Base-by-base conservation (phyloP, 2,113 vertebrate species). In the Phrynosoma blainvillii region DNA sequence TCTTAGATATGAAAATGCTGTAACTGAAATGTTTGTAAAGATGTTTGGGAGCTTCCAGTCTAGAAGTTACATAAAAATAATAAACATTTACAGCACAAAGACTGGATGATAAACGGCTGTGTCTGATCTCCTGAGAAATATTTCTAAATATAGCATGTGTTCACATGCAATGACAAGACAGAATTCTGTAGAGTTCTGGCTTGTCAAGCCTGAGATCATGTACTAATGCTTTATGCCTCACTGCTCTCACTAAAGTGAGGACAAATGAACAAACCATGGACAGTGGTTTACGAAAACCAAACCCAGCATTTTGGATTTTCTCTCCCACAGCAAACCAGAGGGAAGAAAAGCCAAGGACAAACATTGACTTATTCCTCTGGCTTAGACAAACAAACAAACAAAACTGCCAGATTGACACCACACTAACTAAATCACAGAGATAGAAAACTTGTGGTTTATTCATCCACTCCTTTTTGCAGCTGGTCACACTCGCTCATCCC, bases 11-110 rank as follows among this genome's bases (percentile, higher is more conserved):
- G 16, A 81, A 92, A 85, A 85, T 71, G 54, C 36, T 87, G 54
- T 73, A 81, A 86, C 14, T 77, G 87, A 87, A 89, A 91, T 68
- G 3, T 27, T 84, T 90, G 52, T 84, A 83, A n/a, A 91, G 87
- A n/a, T 0, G 0, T 90, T 74, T 82, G 74, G 89, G 54, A 87
- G 68, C 68, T 82, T 90, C 59, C 66, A 84, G 0, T 82, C 90
- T 89, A 4, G 75, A 0, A 13, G 18, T 52, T 75, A 85, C 42
- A 84, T 82, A 88, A 93, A 86, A 93, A 81, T 89, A 92, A 94
- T 80, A 47, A 16, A 89, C 80, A 84, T 84, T 30, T 66, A 80
- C 16, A 56, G 85, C 84, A 70, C 84, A 23, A 52, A 89, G 90
- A 90, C 42, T 56, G 71, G 42, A 85, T 27, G 86, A 84, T 23